phyloP scores from a whole-genome alignment of 2,888 invertebrate genomes.

The Hylaea fasciaria region DNA sequence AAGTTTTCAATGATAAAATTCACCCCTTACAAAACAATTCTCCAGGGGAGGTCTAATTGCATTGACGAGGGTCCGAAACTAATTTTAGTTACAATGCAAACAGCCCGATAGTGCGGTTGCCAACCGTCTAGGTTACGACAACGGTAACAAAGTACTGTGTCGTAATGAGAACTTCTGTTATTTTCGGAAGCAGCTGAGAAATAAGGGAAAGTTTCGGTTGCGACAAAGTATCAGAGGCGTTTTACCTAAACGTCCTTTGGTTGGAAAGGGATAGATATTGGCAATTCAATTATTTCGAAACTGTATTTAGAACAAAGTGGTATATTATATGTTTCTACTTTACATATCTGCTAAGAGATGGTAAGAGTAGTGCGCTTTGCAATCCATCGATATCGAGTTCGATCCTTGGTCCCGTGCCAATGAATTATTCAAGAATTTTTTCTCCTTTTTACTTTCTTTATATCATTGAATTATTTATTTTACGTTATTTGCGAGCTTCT shows the following conservation, averaged over 20 bases:
- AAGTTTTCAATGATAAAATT: conserved; percentile 31
- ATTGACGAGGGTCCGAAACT: conserved; percentile 70
- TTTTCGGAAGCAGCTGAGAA: background rate
- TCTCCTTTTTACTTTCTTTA: too few species aligned
- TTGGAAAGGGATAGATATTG: conserved; percentile 5
- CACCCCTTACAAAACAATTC: conserved; percentile 19
- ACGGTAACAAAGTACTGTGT: conserved; percentile 49
- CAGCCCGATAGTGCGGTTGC: conserved; percentile 33
- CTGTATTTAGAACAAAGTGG: background rate
- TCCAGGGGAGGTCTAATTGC: conserved; percentile 63
- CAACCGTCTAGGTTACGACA: conserved; percentile 20
- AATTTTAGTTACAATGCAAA: conserved; percentile 77
- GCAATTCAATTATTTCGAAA: conserved; percentile 5
- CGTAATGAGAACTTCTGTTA: conserved; percentile 1
- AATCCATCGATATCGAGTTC: too few species aligned
- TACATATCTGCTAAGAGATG: too few species aligned
- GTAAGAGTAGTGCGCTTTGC: too few species aligned
- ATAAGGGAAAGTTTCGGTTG: background rate
- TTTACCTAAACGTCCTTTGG: conserved; percentile 8
- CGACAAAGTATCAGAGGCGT: background rate
- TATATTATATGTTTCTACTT: too few species aligned
- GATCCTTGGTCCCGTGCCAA: too few species aligned
- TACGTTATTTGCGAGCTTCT: too few species aligned
- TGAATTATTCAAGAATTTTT: too few species aligned
- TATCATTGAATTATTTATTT: too few species aligned